Percentiles rank a stretch among this genome's conserved stretches.
phyloP scores from a whole-genome alignment of 2,113 vertebrate genomes.

The Neolamprologus devosi region DNA sequence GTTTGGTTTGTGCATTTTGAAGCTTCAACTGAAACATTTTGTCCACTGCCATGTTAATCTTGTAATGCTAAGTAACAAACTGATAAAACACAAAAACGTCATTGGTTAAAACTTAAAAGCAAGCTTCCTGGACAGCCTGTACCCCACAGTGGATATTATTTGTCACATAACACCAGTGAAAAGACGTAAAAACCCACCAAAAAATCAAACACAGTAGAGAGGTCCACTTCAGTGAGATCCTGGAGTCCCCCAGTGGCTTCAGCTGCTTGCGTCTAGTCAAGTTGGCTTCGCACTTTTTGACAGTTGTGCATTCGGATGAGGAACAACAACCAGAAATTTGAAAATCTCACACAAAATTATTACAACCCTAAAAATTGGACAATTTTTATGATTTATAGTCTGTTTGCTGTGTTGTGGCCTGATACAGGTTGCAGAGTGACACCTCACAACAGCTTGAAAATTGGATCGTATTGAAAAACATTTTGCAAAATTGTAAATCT shows the following conservation, averaged over 20 bases:
- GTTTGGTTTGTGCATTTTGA: background rate
- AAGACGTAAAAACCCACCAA: background rate
- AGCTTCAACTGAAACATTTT: background rate
- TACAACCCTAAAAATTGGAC: background rate
- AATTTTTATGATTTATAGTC: background rate
- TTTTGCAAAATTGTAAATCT: background rate
- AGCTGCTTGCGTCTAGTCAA: background rate
- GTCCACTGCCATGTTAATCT: background rate
- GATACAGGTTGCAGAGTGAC: background rate
- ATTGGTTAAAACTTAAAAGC: background rate
- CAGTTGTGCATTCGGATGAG: background rate
- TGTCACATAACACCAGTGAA: background rate
- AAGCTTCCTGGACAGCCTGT: fast-evolving
- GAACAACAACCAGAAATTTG: background rate
- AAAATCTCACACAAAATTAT: background rate
- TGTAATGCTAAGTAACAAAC: background rate
- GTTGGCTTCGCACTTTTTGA: background rate
- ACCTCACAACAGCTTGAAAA: background rate
- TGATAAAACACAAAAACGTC: background rate
- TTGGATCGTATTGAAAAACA: background rate
- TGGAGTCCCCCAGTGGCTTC: background rate
- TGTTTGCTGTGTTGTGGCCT: background rate
- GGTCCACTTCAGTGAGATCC: background rate
- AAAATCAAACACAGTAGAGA: background rate
- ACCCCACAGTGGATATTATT: background rate